Evolutionary conservation across 2,888 invertebrate species (phyloP).

Genomic region (Suillia variegata): DNA sequence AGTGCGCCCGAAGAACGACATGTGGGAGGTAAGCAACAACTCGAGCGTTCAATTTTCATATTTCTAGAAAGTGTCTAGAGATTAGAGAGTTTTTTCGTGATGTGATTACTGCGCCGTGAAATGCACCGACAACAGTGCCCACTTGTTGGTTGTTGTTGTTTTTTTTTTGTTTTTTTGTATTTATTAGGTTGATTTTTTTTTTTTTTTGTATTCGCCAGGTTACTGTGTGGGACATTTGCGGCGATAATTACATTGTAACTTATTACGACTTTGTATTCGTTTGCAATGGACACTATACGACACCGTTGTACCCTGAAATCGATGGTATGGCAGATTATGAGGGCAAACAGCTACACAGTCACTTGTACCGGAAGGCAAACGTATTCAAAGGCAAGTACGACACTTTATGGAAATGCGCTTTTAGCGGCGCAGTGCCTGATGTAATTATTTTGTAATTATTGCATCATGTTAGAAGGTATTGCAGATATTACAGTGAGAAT

Average conservation of each 20-base stretch:
- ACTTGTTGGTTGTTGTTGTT: background rate
- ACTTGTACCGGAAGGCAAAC: conserved; percentile 80
- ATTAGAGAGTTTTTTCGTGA: background rate
- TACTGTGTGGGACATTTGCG: conserved; percentile 49
- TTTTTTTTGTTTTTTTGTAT: too few species aligned
- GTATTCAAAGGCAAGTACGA: conserved; percentile 66
- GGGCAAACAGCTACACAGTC: conserved; percentile 75
- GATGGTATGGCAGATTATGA: conserved; percentile 70
- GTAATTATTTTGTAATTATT: too few species aligned
- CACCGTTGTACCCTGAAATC: conserved; percentile 75
- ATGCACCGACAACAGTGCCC: background rate
- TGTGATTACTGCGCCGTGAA: background rate
- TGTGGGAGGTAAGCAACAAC: conserved; percentile 67
- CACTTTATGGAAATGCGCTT: too few species aligned
- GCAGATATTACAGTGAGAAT: too few species aligned
- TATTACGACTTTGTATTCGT: conserved; percentile 81
- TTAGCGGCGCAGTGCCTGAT: too few species aligned
- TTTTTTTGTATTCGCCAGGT: conserved; percentile 37
- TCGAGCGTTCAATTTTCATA: conserved; percentile 39
- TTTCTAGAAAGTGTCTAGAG: background rate
- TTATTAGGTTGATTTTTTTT: background rate
- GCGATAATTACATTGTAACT: conserved; percentile 61
- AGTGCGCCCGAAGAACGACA: conserved; percentile 64
- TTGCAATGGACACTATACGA: conserved; percentile 87
- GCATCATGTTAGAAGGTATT: too few species aligned